A percentile compares a stretch with the other conserved stretches of the same genome.
These are phyloP conservation scores for Anodontia alba DNA, from an alignment of 2,888 invertebrate genomes.

Conservation along the genomic window DNA sequence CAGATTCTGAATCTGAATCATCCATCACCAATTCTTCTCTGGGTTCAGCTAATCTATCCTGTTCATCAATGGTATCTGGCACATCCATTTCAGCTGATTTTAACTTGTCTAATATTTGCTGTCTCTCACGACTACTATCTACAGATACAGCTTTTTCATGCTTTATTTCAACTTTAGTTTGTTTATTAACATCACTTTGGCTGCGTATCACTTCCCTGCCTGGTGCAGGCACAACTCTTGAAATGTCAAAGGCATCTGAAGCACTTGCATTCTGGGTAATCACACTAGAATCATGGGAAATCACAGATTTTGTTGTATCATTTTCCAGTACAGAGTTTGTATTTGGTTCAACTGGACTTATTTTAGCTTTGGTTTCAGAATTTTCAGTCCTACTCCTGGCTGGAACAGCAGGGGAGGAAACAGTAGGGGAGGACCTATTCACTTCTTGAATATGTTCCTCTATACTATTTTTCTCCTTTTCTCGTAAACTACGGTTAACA, in stretches of 20 bases:
- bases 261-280: slow-evolving; percentile 17
- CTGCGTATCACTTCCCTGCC: slow-evolving; percentile 49
- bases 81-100: slow-evolving; percentile 54
- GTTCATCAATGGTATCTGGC: slow-evolving; percentile 43
- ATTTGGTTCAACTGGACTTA: slow-evolving; percentile 38
- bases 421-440: slow-evolving; percentile 21
- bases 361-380: slow-evolving; percentile 36
- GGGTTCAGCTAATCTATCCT: slow-evolving; percentile 41
- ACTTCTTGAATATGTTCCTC: slow-evolving; percentile 48
- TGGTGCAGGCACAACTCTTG: slow-evolving; percentile 32
- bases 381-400: slow-evolving; percentile 23
- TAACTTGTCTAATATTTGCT: slow-evolving; percentile 53
- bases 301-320: slow-evolving; percentile 18
- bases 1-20: slow-evolving; percentile 68
- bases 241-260: slow-evolving; percentile 21
- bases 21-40: slow-evolving; percentile 56
- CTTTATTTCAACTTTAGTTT: slow-evolving; percentile 48
- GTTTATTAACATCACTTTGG: slow-evolving; percentile 56
- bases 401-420: slow-evolving; percentile 44
- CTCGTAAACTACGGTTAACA: slow-evolving; percentile 54
- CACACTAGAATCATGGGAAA: slow-evolving; percentile 12
- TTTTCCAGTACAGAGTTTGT: slow-evolving; percentile 2
- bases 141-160: slow-evolving; percentile 61
- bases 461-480: slow-evolving; percentile 50
- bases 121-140: slow-evolving; percentile 58